These are phyloP conservation scores for Caenorhabditis angaria DNA, from an alignment of 2,888 invertebrate genomes.

Conservation along the genomic window DNA sequence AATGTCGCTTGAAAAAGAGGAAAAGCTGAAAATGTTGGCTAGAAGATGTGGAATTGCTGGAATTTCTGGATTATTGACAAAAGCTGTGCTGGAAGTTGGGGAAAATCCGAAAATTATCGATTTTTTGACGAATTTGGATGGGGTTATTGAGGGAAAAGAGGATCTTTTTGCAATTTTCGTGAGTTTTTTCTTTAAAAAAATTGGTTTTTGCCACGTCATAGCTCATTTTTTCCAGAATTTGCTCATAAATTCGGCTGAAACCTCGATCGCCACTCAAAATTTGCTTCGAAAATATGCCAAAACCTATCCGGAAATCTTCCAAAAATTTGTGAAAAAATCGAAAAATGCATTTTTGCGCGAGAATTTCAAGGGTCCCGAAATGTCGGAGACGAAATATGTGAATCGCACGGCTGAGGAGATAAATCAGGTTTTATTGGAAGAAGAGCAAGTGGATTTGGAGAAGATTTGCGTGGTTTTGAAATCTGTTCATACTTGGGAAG, in stretches of 20 bases:
- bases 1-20: too few species aligned
- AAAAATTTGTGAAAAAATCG: background rate
- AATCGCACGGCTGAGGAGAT: background rate
- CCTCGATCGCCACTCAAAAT: too few species aligned
- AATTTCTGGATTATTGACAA: background rate
- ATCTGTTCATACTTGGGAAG: slow-evolving; percentile 16
- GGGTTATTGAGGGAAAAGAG: background rate
- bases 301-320: background rate
- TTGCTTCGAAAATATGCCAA: too few species aligned
- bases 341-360: too few species aligned
- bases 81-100: too few species aligned
- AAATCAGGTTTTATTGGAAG: background rate
- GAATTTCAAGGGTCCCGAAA: too few species aligned
- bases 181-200: background rate
- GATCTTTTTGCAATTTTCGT: background rate
- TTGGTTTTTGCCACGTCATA: too few species aligned
- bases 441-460: background rate
- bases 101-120: too few species aligned
- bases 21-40: too few species aligned
- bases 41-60: too few species aligned
- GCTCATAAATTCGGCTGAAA: too few species aligned
- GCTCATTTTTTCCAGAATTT: background rate
- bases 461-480: slow-evolving; percentile 13
- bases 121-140: background rate
- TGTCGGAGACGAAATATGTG: background rate